Base-by-base conservation (phyloP, 1,140 invertebrate species). In the Caenorhabditis inopinata region DNA sequence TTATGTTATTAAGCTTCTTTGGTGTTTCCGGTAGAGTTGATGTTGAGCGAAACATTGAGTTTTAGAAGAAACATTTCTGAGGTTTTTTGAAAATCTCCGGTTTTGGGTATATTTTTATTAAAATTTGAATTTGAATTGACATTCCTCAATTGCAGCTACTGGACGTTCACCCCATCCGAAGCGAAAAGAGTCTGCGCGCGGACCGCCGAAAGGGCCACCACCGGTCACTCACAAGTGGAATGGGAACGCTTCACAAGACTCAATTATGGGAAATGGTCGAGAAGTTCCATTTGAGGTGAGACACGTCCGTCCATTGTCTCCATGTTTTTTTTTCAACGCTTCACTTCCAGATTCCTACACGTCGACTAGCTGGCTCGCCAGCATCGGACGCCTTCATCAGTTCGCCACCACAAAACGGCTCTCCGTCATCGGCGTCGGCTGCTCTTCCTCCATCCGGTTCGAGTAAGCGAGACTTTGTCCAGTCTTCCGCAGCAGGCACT, bases 281-380 rank as follows among this genome's bases (percentile, higher is more conserved):
- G 58, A 68, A 25, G 58, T 68, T 18, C 58, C 58, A 25, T 68
- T 68, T 68, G 58, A 68, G 58, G 58, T 68, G n/a, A n/a, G n/a
- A n/a, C n/a, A n/a, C n/a, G n/a, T n/a, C n/a, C n/a, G n/a, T n/a
- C n/a, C n/a, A n/a, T n/a, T n/a, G n/a, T n/a, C n/a, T n/a, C n/a
- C n/a, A n/a, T n/a, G n/a, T n/a, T n/a, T n/a, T n/a, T n/a, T n/a
- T n/a, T n/a, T n/a, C n/a, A n/a, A n/a, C n/a, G n/a, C n/a, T n/a
- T n/a, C n/a, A 42, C 14, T 12, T 68, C 2, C 58, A 68, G 58
- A 68, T 68, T 21, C 58, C 58, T 4, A 68, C 58, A 3, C 29
- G 58, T 0, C 58, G 58, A 16, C n/a, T n/a, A n/a, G n/a, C n/a
- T n/a, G n/a, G n/a, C n/a, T n/a, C n/a, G n/a, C n/a, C n/a, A n/a